Evolutionary conservation across 2,797 vertebrate genomes (phyloP).

Genomic region (Rhinoraja longicauda): DNA sequence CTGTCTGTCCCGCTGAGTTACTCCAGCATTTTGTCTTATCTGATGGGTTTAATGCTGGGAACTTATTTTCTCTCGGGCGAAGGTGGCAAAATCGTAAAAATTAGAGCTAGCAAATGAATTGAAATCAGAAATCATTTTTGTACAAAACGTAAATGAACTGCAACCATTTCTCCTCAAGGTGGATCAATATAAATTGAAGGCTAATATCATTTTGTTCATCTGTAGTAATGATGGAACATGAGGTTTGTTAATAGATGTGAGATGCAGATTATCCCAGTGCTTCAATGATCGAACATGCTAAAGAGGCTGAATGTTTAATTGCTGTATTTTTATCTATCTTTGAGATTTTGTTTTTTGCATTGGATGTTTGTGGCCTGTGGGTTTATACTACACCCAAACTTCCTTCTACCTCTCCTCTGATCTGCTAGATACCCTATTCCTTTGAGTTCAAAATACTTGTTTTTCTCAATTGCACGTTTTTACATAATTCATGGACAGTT

Average conservation of each 20-base stretch:
- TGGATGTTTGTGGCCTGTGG: no score
- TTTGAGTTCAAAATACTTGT: no score
- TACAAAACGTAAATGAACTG: neutral
- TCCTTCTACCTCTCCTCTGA: no score
- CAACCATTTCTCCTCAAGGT: neutral
- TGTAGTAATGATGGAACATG: neutral
- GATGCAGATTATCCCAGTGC: neutral
- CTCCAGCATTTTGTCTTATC: neutral
- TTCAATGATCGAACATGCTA: no score
- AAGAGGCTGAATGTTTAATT: neutral
- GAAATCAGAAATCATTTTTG: neutral
- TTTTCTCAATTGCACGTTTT: no score
- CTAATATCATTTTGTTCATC: neutral
- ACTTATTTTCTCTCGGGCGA: neutral
- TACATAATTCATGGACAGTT: no score
- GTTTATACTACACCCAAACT: no score
- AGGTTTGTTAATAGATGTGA: neutral
- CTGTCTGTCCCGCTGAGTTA: no score
- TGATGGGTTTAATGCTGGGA: neutral
- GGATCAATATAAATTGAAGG: neutral
- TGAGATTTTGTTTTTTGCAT: neutral
- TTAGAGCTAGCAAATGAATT: neutral
- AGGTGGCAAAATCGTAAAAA: neutral
- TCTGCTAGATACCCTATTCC: no score
- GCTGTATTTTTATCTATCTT: neutral